phyloP scores from a whole-genome alignment of 2,888 invertebrate species.

The Cheilosia soror region DNA sequence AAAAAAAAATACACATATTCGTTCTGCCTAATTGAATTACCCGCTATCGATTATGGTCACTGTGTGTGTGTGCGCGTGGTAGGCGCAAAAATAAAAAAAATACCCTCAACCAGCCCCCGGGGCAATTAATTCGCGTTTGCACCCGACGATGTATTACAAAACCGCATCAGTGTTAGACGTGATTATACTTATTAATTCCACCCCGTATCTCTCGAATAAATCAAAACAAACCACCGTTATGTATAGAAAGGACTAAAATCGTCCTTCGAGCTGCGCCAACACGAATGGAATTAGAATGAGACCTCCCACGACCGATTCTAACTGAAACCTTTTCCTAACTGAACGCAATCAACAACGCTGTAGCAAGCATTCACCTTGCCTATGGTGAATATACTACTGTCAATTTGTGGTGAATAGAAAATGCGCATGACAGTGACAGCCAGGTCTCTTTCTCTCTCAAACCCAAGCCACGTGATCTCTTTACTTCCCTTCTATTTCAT shows the following conservation, averaged over 20 bases:
- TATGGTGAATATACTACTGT: constrained; percentile 41
- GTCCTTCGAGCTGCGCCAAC: constrained; percentile 37
- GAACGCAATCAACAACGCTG: constrained; percentile 30
- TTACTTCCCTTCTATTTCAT: constrained; percentile 2
- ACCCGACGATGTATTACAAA: constrained; percentile 40
- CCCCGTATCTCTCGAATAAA: not conserved
- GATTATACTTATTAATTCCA: constrained; percentile 45
- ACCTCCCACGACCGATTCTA: constrained; percentile 55
- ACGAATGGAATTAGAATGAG: constrained; percentile 6
- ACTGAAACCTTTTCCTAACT: constrained; percentile 61
- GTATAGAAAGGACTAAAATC: not conserved
- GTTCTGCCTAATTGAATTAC: constrained; percentile 65
- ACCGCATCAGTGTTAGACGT: constrained; percentile 38
- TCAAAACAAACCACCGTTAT: constrained; percentile 4
- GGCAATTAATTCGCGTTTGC: constrained; percentile 32
- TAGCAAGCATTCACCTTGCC: constrained; percentile 1
- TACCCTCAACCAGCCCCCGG: constrained; percentile 11
- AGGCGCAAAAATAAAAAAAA: not conserved
- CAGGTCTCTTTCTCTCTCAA: not conserved
- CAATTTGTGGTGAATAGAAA: constrained; percentile 49
- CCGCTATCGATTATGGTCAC: constrained; percentile 62
- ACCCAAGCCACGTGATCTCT: constrained; percentile 41
- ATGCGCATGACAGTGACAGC: constrained; percentile 47
- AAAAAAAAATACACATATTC: constrained; percentile 7
- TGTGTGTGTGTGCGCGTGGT: not conserved